Evolutionary conservation across 2,888 invertebrate species (phyloP).

Genomic region (Drosophila algonquin): DNA sequence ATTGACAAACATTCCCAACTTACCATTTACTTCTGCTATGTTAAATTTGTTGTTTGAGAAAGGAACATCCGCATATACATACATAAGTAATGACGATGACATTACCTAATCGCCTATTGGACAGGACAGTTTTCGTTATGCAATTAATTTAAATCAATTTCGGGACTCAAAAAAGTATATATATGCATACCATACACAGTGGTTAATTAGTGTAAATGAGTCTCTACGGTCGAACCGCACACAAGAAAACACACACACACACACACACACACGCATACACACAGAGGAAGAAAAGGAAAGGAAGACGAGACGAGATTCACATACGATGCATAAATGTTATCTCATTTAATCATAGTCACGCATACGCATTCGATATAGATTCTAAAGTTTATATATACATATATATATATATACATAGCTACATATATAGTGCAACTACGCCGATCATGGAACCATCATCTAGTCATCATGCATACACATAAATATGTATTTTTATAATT

Average conservation of each 20-base stretch:
- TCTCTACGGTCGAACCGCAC: constrained; percentile 77
- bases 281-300: constrained; percentile 2
- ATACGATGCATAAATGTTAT: constrained; percentile 65
- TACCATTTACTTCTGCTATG: constrained; percentile 36
- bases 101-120: constrained; percentile 20
- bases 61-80: constrained; percentile 1
- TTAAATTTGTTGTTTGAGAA: constrained; percentile 42
- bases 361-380: constrained; percentile 63
- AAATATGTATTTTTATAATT: constrained; percentile 71
- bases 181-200: constrained; percentile 18
- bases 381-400: constrained; percentile 39
- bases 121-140: constrained; percentile 56
- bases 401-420: constrained; percentile 36
- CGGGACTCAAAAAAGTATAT: constrained; percentile 60
- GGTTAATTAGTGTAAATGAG: constrained; percentile 54
- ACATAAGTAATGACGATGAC: constrained; percentile 16
- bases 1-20: constrained; percentile 39
- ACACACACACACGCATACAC: constrained; percentile 32
- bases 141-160: constrained; percentile 73
- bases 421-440: constrained; percentile 50
- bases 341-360: constrained; percentile 64
- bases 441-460: constrained; percentile 67
- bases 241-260: constrained; percentile 39
- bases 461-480: constrained; percentile 64
- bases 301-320: constrained; percentile 5